Conservation (phyloP, 1,140 invertebrate genomes). For the Pteromalus puparum region DNA sequence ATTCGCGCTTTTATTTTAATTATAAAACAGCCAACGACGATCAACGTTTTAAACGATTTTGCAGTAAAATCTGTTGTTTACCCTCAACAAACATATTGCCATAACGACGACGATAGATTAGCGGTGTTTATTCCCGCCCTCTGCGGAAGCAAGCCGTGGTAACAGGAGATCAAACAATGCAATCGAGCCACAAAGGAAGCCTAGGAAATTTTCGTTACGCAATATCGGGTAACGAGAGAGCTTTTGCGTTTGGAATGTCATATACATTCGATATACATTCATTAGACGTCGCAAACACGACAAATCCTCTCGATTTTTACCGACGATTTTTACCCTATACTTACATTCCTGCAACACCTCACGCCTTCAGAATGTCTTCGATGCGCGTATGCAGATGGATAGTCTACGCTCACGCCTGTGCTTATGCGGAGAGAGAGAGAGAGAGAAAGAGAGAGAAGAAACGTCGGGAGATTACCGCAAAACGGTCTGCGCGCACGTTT, state of each 20-base stretch:
- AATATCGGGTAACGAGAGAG: not conserved
- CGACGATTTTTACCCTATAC: no score
- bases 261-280: no score
- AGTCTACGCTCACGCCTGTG: no score
- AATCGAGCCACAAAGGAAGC: not conserved
- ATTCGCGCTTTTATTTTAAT: no score
- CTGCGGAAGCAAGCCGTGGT: not conserved
- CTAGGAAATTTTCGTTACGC: not conserved
- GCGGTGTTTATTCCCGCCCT: not conserved
- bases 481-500: not conserved
- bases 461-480: not conserved
- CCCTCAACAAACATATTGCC: no score
- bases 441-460: not conserved
- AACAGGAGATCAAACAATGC: constrained; percentile 23
- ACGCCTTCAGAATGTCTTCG: not conserved
- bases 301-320: no score
- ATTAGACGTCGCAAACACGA: no score
- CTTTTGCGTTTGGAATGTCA: not conserved
- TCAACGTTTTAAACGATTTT: no score
- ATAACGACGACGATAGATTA: constrained; percentile 7
- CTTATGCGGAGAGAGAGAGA: no score
- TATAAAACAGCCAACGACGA: no score
- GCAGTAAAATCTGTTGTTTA: no score
- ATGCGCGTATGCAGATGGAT: not conserved
- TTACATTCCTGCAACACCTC: no score